Conservation (phyloP, 2,888 invertebrate genomes). For the Drosophila longiperda region DNA sequence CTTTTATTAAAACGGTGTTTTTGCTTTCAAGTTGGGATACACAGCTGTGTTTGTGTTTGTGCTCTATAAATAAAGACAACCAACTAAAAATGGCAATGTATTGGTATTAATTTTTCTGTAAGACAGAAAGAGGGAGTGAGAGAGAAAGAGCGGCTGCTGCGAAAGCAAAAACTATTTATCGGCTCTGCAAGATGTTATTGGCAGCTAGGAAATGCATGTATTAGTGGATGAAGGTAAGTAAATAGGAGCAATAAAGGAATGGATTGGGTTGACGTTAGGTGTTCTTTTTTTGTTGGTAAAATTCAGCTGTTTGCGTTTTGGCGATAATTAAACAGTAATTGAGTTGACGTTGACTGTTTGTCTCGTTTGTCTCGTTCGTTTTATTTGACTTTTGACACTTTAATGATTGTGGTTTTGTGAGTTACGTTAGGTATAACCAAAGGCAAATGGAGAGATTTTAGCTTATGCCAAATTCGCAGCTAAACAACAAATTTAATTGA, state of each 20-base stretch:
- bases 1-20: constrained; percentile 61
- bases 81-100: constrained; percentile 75
- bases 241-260: constrained; percentile 3
- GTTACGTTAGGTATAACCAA: not conserved
- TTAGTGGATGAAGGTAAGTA: not conserved
- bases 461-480: not conserved
- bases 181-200: constrained; percentile 21
- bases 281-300: not conserved
- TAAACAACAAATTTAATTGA: not conserved
- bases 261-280: constrained; percentile 7
- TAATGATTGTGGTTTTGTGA: constrained; percentile 28
- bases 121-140: constrained; percentile 6
- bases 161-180: constrained; percentile 49
- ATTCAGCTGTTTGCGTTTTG: constrained; percentile 1
- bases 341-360: constrained; percentile 55
- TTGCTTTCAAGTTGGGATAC: constrained; percentile 59
- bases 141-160: constrained; percentile 23
- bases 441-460: not conserved
- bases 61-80: constrained; percentile 74
- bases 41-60: constrained; percentile 76
- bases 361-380: constrained; percentile 3
- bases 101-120: constrained; percentile 54
- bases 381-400: constrained; percentile 13
- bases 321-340: constrained; percentile 52
- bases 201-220: constrained; percentile 3